Evolutionary conservation across 2,113 vertebrate genomes (phyloP).

Genomic region (Jacana jacana): DNA sequence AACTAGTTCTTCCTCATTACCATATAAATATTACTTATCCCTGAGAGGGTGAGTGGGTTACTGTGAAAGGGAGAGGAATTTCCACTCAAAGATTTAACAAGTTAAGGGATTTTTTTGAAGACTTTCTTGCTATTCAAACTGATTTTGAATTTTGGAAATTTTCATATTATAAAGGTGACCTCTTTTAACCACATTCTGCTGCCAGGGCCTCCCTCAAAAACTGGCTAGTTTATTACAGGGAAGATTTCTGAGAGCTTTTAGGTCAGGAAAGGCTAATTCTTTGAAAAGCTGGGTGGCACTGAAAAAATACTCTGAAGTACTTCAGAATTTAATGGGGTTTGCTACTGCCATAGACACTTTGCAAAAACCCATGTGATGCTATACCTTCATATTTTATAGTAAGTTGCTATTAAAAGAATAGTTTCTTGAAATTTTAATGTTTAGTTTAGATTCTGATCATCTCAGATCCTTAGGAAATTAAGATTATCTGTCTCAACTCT

Average conservation of each 20-base stretch:
- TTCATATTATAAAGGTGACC: neutral
- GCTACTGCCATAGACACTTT: neutral
- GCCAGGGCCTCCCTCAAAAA: neutral
- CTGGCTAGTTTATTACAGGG: neutral
- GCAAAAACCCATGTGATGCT: neutral
- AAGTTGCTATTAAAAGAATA: neutral
- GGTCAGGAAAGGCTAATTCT: neutral
- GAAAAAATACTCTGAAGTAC: neutral
- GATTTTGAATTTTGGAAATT: neutral
- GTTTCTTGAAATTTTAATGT: neutral
- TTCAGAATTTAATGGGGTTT: neutral
- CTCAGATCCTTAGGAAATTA: neutral
- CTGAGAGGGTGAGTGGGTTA: neutral
- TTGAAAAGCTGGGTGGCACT: neutral
- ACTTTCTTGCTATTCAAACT: neutral
- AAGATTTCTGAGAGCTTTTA: neutral
- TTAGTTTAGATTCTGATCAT: neutral
- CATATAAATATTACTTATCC: neutral
- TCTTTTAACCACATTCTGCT: neutral
- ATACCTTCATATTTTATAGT: neutral
- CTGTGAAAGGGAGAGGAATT: neutral
- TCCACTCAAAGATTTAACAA: neutral
- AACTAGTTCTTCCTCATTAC: neutral
- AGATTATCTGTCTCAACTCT: neutral
- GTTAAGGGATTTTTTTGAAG: neutral